Evolutionary conservation across 2,797 vertebrate genomes (phyloP).

Genomic region (Enteromius trimaculatus): DNA sequence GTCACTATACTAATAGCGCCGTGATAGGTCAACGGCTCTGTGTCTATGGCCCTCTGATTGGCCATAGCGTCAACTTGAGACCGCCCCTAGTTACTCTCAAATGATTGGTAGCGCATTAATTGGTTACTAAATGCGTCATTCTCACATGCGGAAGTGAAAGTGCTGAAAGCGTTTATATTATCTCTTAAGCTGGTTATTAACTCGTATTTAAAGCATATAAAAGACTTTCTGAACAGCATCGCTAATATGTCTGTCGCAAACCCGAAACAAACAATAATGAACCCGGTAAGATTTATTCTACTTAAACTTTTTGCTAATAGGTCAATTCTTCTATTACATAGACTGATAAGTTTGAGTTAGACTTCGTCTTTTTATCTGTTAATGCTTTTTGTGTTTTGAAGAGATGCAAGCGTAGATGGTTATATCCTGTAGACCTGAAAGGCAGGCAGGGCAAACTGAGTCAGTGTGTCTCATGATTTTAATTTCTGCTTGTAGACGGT

Average conservation of each 20-base stretch:
- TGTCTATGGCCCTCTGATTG: neutral
- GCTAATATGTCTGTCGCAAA: slow-evolving; percentile 69
- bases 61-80: neutral
- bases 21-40: neutral
- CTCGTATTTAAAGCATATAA: neutral
- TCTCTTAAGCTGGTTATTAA: neutral
- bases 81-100: neutral
- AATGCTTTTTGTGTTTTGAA: neutral
- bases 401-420: neutral
- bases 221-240: neutral
- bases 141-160: slow-evolving; percentile 20
- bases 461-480: neutral
- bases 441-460: neutral
- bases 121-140: neutral
- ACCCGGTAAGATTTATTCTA: slow-evolving; percentile 67
- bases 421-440: neutral
- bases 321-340: neutral
- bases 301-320: neutral
- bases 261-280: slow-evolving; percentile 72
- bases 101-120: neutral
- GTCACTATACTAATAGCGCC: neutral
- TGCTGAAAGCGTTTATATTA: neutral
- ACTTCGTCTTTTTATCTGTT: neutral
- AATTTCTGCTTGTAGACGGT: slow-evolving; percentile 71
- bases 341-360: neutral